These are phyloP conservation scores for Exaiptasia diaphana DNA, from an alignment of 64 coral and sea anemone genomes.

Conservation along the genomic window DNA sequence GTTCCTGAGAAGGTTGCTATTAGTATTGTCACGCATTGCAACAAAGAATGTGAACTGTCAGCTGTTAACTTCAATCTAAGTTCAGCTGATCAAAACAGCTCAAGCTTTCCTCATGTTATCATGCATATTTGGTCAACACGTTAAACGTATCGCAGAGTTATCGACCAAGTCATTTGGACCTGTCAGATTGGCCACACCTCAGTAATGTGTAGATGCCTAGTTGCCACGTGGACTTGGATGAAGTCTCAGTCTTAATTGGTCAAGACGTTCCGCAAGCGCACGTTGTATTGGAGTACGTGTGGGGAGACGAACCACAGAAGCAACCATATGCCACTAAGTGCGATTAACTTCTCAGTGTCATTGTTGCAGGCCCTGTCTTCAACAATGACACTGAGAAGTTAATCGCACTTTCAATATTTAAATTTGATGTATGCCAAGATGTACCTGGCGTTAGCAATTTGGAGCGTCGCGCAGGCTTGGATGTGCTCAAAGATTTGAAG, in stretches of 20 bases:
- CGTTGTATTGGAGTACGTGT: slow-evolving; percentile 6
- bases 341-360: too few relatives aligned
- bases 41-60: background rate
- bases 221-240: background rate
- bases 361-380: too few relatives aligned
- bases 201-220: background rate
- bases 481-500: slow-evolving; percentile 20
- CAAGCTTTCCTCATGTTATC: background rate
- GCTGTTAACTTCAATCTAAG: background rate
- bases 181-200: slow-evolving; percentile 16
- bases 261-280: slow-evolving; percentile 43
- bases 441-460: too few relatives aligned
- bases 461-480: too few relatives aligned
- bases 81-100: background rate
- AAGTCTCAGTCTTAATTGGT: slow-evolving; percentile 38
- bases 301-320: background rate
- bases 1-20: slow-evolving; percentile 7
- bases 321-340: too few relatives aligned
- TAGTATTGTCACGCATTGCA: background rate
- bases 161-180: slow-evolving; percentile 9
- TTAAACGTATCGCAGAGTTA: slow-evolving; percentile 12
- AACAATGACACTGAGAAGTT: too few relatives aligned
- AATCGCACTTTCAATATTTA: too few relatives aligned
- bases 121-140: background rate
- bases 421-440: too few relatives aligned